phyloP scores from a whole-genome alignment of 2,888 invertebrate genomes.

The Aphrophora alni region DNA sequence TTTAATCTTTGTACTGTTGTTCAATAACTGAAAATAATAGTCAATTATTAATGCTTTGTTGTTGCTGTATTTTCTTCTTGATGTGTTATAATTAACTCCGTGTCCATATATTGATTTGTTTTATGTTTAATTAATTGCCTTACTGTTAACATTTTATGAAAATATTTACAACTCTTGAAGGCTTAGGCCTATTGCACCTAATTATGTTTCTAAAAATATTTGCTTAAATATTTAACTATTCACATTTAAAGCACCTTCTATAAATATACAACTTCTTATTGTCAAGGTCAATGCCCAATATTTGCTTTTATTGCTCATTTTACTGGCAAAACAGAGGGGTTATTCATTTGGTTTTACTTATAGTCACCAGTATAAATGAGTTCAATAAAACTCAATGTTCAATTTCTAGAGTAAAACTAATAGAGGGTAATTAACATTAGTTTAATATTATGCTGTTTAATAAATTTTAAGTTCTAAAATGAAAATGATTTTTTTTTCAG shows the following conservation, averaged over 20 bases:
- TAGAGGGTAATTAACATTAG: too few species aligned
- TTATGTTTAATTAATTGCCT: background rate
- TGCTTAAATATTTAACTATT: background rate
- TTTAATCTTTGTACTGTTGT: background rate
- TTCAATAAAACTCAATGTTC: too few species aligned
- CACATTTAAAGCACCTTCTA: background rate
- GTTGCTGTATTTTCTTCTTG: background rate
- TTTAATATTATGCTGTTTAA: too few species aligned
- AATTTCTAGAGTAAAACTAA: too few species aligned
- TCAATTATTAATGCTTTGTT: background rate
- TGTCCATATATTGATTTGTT: background rate
- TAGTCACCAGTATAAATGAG: too few species aligned
- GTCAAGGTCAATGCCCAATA: background rate
- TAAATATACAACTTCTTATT: slow-evolving; percentile 2
- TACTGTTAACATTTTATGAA: background rate
- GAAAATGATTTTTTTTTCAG: too few species aligned
- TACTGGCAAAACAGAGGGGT: background rate
- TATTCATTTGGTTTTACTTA: too few species aligned
- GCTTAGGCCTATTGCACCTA: background rate
- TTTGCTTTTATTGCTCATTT: background rate
- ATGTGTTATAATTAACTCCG: too few species aligned
- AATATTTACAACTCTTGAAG: background rate
- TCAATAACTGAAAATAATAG: background rate
- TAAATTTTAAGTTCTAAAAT: too few species aligned
- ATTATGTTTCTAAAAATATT: background rate